These are phyloP conservation scores for Drosophila eugracilis DNA, from an alignment of 1,140 invertebrate species.

Conservation along the genomic window DNA sequence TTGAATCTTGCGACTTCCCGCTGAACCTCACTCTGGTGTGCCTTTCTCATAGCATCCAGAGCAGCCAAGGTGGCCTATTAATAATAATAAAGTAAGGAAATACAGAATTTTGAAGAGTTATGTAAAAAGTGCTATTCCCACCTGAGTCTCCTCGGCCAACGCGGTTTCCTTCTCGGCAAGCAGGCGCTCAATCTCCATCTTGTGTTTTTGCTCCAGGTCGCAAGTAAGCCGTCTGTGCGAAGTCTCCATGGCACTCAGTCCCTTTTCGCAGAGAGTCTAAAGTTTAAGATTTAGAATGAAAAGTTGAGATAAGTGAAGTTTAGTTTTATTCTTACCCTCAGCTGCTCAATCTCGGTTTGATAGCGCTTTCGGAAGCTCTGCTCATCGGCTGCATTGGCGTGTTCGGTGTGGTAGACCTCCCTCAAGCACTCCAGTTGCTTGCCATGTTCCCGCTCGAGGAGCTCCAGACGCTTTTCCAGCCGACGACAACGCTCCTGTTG, in stretches of 20 bases:
- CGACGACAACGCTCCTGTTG: slow-evolving; percentile 88
- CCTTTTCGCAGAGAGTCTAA: slow-evolving; percentile 93
- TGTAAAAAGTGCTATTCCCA: too few relatives aligned
- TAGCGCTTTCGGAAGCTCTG: slow-evolving; percentile 91
- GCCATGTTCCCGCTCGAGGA: slow-evolving; percentile 91
- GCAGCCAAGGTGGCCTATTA: slow-evolving; percentile 89
- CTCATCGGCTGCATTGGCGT: slow-evolving; percentile 85
- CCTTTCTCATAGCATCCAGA: slow-evolving; percentile 96
- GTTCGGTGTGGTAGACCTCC: slow-evolving; percentile 88
- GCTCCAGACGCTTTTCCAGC: slow-evolving; percentile 88
- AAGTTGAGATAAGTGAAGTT: not conserved
- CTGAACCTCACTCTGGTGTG: slow-evolving; percentile 95
- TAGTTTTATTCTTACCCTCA: slow-evolving; percentile 86
- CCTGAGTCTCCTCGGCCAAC: slow-evolving; percentile 94
- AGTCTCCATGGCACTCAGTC: slow-evolving; percentile 93
- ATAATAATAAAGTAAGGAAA: not conserved
- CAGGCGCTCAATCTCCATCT: slow-evolving; percentile 87
- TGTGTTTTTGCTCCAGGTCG: slow-evolving; percentile 94
- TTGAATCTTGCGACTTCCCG: slow-evolving; percentile 95
- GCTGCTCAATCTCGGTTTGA: slow-evolving; percentile 94
- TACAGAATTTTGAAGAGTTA: too few relatives aligned
- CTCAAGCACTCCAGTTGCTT: slow-evolving; percentile 91
- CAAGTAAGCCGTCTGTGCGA: slow-evolving; percentile 93
- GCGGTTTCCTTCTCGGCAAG: slow-evolving; percentile 94
- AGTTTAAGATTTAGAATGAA: not conserved